phyloP scores from a whole-genome alignment of 1,140 invertebrate species.

The Steinernema feltiae region DNA sequence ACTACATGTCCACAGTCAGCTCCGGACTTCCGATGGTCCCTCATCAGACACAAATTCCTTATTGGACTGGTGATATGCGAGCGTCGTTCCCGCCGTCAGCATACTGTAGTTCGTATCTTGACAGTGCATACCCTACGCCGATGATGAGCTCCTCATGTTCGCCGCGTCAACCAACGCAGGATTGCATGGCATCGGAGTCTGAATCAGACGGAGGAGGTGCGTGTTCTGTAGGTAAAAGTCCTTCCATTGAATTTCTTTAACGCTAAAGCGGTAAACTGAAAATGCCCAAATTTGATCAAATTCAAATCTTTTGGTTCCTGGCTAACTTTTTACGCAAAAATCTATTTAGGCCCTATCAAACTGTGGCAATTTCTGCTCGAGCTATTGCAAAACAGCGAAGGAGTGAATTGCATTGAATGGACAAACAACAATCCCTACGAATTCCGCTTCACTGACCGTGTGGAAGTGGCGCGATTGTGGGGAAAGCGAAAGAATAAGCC shows the following conservation, averaged over 20 bases:
- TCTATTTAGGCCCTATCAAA: not conserved
- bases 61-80: not conserved
- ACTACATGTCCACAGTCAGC: not conserved
- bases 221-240: not conserved
- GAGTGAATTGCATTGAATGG: slow-evolving; percentile 2
- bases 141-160: not conserved
- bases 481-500: slow-evolving; percentile 10
- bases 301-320: no score
- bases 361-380: slow-evolving; percentile 4
- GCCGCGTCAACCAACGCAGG: not conserved
- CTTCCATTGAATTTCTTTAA: not conserved
- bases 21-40: no score
- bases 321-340: no score
- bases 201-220: not conserved
- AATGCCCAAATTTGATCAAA: no score
- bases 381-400: not conserved
- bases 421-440: slow-evolving; percentile 8
- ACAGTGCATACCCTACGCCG: not conserved
- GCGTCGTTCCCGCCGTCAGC: not conserved
- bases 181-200: not conserved
- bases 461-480: not conserved
- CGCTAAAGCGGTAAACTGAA: not conserved
- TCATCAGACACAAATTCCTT: not conserved
- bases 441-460: not conserved
- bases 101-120: not conserved